Evolutionary conservation across 2,888 invertebrate genomes (phyloP).

Genomic region (Apotomis capreana): DNA sequence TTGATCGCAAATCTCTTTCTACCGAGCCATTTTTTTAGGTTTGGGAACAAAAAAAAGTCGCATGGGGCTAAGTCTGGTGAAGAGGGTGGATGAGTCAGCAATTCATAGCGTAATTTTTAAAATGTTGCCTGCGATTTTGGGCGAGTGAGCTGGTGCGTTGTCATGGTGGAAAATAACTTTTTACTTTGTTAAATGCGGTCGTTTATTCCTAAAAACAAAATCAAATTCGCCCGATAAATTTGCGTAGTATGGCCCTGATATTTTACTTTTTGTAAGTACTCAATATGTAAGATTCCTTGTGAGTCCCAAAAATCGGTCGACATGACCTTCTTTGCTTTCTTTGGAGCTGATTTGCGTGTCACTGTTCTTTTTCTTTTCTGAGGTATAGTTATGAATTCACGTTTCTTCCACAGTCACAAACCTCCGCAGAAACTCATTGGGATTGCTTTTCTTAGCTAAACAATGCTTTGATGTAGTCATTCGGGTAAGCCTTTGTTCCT

Average conservation of each 20-base stretch:
- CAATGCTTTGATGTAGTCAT: neutral
- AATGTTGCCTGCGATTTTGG: too few species aligned
- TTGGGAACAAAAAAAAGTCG: neutral
- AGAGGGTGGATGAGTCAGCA: neutral
- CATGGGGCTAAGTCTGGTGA: neutral
- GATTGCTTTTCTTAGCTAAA: neutral
- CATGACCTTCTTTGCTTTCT: neutral
- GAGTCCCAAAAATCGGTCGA: too few species aligned
- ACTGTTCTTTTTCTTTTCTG: neutral
- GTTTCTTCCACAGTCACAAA: neutral
- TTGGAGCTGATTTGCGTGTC: neutral
- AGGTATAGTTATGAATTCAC: neutral
- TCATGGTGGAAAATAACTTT: too few species aligned
- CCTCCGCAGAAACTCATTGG: neutral
- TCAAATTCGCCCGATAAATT: neutral
- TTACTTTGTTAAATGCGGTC: too few species aligned
- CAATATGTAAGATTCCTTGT: too few species aligned
- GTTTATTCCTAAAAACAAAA: neutral
- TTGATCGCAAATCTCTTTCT: too few species aligned
- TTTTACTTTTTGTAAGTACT: too few species aligned
- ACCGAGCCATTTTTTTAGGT: neutral
- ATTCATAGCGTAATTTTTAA: neutral
- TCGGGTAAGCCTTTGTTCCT: conserved; percentile 32
- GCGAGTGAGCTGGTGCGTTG: too few species aligned
- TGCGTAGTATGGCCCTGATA: neutral